Base-by-base conservation (phyloP, 1,140 invertebrate species). In the Coelopa frigida region DNA sequence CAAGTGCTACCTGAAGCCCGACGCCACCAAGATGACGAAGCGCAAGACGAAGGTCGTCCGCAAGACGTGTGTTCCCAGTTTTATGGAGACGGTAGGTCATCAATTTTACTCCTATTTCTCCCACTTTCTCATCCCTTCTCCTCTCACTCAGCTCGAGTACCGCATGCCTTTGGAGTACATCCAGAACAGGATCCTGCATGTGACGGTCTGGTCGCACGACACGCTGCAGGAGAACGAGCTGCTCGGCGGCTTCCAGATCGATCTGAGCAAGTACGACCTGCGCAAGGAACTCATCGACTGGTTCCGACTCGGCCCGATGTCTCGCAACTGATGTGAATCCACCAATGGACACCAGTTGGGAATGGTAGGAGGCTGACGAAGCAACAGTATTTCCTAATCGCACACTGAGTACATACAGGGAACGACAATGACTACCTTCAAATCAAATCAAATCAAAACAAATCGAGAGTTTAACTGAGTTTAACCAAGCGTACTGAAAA, bases 151-250 rank as follows among this genome's bases (percentile, higher is more conserved):
- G 88, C 72, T 95, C 58, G 87, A 91, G 58, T 96, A 94, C 61
- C 77, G 88, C 52, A 80, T 95, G 73, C 80, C 88, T 2, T 59
- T 93, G 32, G 87, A 94, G 41, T 79, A 87, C 24, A 77, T 97
- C 3, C 77, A 80, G 53, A 73, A 77, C 42, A 77, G 85, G 41
- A 80, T 76, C 5, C 71, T 97, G 12, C 88, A 95, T 73, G 89
- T 94, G 0, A 94, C 92, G 1, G 84, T 97, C 12, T 96, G 93
- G 93, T 88, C 91, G 66, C 87, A 94, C 63, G 93, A 95, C 70
- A 81, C 88, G 11, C 70, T 98, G n/a, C 90, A 93, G 66, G 93
- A 95, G 71, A 96, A 97, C 72, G 87, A 90, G 70, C 93, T 95
- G 70, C 75, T 96, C 1, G 94, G 94, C 22, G 90, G 91, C 20